Evolutionary conservation across 2,113 vertebrate genomes (phyloP).

Genomic region (Anhinga rufa): DNA sequence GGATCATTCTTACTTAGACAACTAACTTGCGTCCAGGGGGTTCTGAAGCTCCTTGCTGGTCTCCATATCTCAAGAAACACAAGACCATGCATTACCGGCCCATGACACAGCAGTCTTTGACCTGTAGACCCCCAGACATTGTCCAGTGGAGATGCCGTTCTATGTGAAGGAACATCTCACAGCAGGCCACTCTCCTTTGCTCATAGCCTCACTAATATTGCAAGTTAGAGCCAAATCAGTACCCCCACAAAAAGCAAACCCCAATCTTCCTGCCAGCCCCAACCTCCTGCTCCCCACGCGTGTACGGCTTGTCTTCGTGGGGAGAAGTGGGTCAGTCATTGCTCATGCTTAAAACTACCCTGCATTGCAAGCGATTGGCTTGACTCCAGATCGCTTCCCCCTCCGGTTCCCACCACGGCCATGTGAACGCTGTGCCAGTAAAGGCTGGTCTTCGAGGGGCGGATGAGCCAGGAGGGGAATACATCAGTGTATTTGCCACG

Average conservation of each 20-base stretch:
- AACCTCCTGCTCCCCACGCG: background rate
- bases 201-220: rapidly evolving
- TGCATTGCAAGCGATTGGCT: background rate
- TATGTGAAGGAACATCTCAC: background rate
- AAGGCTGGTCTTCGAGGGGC: background rate
- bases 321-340: background rate
- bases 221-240: background rate
- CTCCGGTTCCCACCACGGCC: background rate
- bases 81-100: background rate
- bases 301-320: background rate
- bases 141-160: background rate
- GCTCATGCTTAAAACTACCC: background rate
- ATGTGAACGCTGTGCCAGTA: rapidly evolving
- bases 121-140: background rate
- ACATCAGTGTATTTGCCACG: background rate
- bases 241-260: background rate
- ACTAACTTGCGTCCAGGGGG: background rate
- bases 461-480: background rate
- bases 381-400: background rate
- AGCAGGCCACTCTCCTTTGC: background rate
- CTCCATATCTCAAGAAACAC: background rate
- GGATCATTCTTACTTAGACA: background rate
- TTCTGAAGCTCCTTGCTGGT: background rate
- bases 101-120: background rate
- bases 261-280: background rate